Evolutionary conservation across 37 sponge, comb jelly and placozoan genomes (phyloP).

Genomic region (Spongia lamella): DNA sequence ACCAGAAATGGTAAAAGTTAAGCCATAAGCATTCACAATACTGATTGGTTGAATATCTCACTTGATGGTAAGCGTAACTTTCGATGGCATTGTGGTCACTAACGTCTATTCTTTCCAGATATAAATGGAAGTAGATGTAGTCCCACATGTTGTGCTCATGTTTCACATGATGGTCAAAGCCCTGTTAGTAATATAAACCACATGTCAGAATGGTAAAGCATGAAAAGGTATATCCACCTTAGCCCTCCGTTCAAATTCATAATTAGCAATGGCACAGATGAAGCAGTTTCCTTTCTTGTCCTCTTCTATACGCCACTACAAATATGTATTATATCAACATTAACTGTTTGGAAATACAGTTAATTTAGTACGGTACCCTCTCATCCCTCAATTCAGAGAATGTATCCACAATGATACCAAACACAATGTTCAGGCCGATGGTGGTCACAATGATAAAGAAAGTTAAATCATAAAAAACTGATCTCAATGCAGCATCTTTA

Average conservation of each 20-base stretch:
- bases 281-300: slow-evolving; percentile 62
- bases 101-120: slow-evolving; percentile 28
- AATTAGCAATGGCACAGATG: slow-evolving; percentile 52
- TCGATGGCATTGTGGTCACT: slow-evolving; percentile 43
- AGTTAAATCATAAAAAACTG: slow-evolving; percentile 66
- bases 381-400: slow-evolving; percentile 87
- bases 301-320: slow-evolving; percentile 51
- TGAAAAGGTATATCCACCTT: not conserved
- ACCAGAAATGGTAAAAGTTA: not conserved
- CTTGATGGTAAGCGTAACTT: slow-evolving; percentile 21
- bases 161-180: slow-evolving; percentile 48
- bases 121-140: slow-evolving; percentile 34
- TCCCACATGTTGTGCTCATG: slow-evolving; percentile 58
- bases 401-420: slow-evolving; percentile 93
- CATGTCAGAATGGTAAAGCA: not conserved
- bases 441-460: slow-evolving; percentile 90
- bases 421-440: slow-evolving; percentile 86
- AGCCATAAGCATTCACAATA: not conserved
- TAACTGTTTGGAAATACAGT: too few species aligned
- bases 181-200: slow-evolving; percentile 13
- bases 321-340: too few species aligned
- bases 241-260: slow-evolving; percentile 65
- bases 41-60: not conserved
- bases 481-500: slow-evolving; percentile 11
- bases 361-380: slow-evolving; percentile 41